A percentile compares a stretch with the other conserved stretches of the same genome.
phyloP scores from a whole-genome alignment of 1,140 invertebrate genomes.

The Trichogramma pretiosum region DNA sequence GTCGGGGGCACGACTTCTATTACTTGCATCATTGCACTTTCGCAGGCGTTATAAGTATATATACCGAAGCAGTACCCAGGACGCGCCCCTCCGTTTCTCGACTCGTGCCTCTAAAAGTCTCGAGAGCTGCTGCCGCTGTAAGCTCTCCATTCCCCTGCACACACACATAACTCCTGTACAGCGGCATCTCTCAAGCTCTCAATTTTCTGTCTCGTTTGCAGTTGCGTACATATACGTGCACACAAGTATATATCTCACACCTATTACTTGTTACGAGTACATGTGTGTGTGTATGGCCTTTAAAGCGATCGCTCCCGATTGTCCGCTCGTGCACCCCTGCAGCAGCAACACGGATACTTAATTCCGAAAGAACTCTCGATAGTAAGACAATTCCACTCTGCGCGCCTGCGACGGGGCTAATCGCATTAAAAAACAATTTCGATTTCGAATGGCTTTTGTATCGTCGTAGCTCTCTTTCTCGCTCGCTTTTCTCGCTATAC shows the following conservation, averaged over 20 bases:
- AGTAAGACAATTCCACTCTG: constrained; percentile 4
- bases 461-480: no score
- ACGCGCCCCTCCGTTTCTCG: constrained; percentile 10
- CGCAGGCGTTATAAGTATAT: constrained; percentile 3
- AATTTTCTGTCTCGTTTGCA: constrained; percentile 17
- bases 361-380: constrained; percentile 11
- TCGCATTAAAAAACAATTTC: constrained; percentile 18
- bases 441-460: no score
- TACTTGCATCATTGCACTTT: constrained; percentile 12
- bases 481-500: no score
- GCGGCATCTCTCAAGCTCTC: constrained; percentile 10
- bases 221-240: no score
- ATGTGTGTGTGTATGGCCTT: not conserved
- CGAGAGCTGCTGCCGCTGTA: no score
- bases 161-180: constrained; percentile 7
- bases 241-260: no score
- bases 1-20: constrained; percentile 6
- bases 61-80: no score
- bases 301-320: not conserved
- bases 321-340: not conserved
- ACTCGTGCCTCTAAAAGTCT: no score
- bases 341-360: constrained; percentile 1
- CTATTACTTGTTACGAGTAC: no score
- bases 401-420: no score
- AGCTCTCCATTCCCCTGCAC: not conserved